Evolutionary conservation across 2,113 vertebrate genomes (phyloP).

Genomic region (Hippocampus barbouri): DNA sequence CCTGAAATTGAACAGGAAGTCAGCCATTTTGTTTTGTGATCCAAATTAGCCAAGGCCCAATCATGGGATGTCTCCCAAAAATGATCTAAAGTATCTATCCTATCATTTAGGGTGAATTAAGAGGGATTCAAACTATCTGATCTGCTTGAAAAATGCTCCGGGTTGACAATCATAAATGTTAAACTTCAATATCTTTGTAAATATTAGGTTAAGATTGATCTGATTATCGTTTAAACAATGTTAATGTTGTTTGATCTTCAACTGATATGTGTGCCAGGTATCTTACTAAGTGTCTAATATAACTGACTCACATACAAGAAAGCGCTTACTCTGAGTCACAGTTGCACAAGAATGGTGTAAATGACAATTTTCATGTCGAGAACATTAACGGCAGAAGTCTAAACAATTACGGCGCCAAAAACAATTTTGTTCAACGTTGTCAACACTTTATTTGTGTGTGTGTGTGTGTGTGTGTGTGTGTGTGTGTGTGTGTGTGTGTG

Average conservation of each 20-base stretch:
- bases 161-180: background rate
- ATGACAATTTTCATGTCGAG: background rate
- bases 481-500: slow-evolving; percentile 12
- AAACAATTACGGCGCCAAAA: background rate
- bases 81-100: too few species aligned
- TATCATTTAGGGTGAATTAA: background rate
- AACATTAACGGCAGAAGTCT: background rate
- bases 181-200: background rate
- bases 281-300: too few species aligned
- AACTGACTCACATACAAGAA: too few species aligned
- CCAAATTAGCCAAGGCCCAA: too few species aligned
- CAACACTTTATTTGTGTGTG: background rate
- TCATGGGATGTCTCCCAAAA: too few species aligned
- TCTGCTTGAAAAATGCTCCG: background rate
- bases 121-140: background rate
- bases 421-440: slow-evolving; percentile 1
- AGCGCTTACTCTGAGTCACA: too few species aligned
- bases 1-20: too few species aligned
- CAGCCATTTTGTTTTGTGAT: too few species aligned
- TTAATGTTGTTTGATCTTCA: too few species aligned
- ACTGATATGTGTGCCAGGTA: too few species aligned
- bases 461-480: slow-evolving; percentile 3
- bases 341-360: background rate
- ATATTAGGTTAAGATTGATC: background rate
- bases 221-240: too few species aligned